Evolutionary conservation across 2,797 vertebrate genomes (phyloP).

Genomic region (Limosa lapponica): DNA sequence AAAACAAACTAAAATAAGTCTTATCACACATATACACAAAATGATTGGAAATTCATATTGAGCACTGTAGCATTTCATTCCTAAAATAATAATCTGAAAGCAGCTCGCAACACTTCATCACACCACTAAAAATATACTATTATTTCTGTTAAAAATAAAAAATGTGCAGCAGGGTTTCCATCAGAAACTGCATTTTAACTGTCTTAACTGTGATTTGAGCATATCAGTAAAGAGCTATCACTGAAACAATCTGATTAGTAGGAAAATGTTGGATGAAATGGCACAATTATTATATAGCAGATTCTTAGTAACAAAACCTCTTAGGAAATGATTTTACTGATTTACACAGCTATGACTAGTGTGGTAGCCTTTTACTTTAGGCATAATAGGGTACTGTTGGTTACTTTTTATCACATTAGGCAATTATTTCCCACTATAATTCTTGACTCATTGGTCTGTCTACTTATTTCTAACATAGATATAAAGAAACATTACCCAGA

Average conservation of each 20-base stretch:
- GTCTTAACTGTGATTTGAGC: background rate
- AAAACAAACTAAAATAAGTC: background rate
- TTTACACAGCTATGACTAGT: background rate
- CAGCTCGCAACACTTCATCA: background rate
- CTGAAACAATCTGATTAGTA: background rate
- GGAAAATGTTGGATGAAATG: background rate
- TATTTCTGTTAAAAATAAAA: background rate
- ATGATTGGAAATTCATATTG: background rate
- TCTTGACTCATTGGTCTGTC: background rate
- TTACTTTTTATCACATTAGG: background rate
- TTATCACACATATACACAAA: background rate
- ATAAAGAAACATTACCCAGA: conserved; percentile 16
- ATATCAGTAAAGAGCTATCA: background rate
- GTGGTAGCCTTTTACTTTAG: background rate
- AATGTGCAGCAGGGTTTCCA: background rate
- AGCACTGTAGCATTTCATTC: background rate
- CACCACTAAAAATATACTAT: background rate
- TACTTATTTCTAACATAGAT: conserved; percentile 18
- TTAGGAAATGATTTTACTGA: background rate
- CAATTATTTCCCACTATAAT: background rate
- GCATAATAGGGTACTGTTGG: background rate
- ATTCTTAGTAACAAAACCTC: background rate
- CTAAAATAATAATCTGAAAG: background rate
- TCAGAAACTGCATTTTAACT: background rate
- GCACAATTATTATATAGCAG: background rate